Percentiles rank a stretch among this genome's conserved stretches.
phyloP scores from a whole-genome alignment of 2,888 invertebrate genomes.

The Eubasilissa splendida region DNA sequence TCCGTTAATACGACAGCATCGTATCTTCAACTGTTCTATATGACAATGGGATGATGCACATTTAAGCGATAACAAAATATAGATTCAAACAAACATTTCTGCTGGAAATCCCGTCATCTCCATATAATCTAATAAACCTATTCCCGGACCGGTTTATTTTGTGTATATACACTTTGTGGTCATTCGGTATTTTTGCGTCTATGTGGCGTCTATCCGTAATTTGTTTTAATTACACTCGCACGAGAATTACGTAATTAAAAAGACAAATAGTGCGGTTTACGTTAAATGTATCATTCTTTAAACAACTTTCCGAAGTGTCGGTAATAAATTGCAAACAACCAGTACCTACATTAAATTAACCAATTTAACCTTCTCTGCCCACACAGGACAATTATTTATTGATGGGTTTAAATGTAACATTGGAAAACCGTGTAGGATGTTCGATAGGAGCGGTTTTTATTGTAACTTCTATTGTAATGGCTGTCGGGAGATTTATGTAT shows the following conservation, averaged over 20 bases:
- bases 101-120: too few relatives aligned
- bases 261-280: not conserved
- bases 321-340: slow-evolving; percentile 26
- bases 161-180: too few relatives aligned
- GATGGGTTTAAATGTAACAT: slow-evolving; percentile 23
- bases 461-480: not conserved
- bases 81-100: too few relatives aligned
- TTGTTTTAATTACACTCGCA: not conserved
- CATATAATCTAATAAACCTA: too few relatives aligned
- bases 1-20: not conserved
- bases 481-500: too few relatives aligned
- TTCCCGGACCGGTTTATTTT: too few relatives aligned
- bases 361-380: slow-evolving; percentile 36
- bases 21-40: too few relatives aligned
- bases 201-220: too few relatives aligned
- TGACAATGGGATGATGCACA: too few relatives aligned
- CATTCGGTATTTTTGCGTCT: too few relatives aligned
- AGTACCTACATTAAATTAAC: slow-evolving; percentile 6
- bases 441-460: slow-evolving; percentile 12
- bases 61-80: too few relatives aligned
- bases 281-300: not conserved
- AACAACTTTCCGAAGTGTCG: slow-evolving; percentile 7
- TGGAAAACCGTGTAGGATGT: slow-evolving; percentile 33
- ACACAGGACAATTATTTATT: slow-evolving; percentile 31
- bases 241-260: not conserved